Base-by-base conservation (phyloP, 2,888 invertebrate species). In the Callyntrura guangdongensis region DNA sequence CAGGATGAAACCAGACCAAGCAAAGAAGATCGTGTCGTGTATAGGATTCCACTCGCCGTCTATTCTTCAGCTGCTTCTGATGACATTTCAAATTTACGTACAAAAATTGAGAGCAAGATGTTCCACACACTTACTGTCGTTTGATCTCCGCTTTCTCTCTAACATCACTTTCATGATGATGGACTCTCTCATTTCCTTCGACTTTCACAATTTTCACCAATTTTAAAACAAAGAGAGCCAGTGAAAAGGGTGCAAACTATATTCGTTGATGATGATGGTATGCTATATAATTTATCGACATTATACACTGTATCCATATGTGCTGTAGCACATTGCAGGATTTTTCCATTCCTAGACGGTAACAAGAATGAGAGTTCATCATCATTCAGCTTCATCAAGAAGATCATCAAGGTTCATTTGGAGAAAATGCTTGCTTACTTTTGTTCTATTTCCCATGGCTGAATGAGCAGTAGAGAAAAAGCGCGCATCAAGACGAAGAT, bases 351-450 rank as follows among this genome's bases (percentile, higher is more conserved):
- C 36, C 36, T 69, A 69, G 11, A 53, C 14, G 49, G 74, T 6
- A 74, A 53, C 47, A n/a, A 56, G 25, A 53, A 77, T 69, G 84
- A 67, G 64, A 87, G 87, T 81, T 82, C 82, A 64, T 82, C 83
- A 53, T 69, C 64, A 81, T 82, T 88, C 87, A 88, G 81, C 87
- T 69, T 88, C 89, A 89, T 88, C 88, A 77, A 84, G 77, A 45
- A 89, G 89, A 89, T 89, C 89, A 89, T 89, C 89, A 89, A 89
- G 89, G 84, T 89, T 89, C 89, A 89, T 89, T 89, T 89, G 84
- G 83, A 84, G 90, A 69, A 85, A 79, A 90, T 90, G 85, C 59
- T 47, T 79, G 77, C 84, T 86, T 67, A 67, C 64, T 64, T 72
- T 64, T 77, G 79, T 79, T 69, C 69, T 84, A 89, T 84, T 89